Evolutionary conservation across 1,140 invertebrate species (phyloP).

Genomic region (Hycleus phaleratus): DNA sequence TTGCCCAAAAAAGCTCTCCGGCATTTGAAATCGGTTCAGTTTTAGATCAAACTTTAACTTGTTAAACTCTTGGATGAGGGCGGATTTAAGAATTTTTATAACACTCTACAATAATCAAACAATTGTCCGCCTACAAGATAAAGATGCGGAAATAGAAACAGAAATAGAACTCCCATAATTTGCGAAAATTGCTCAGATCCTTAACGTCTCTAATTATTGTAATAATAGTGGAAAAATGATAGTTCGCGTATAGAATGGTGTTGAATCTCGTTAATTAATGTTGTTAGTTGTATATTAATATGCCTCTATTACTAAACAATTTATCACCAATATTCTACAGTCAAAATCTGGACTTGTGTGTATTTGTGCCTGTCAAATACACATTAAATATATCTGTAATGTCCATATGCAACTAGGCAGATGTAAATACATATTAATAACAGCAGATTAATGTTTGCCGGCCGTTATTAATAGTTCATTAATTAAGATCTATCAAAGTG

Average conservation of each 20-base stretch:
- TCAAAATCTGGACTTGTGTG: not conserved
- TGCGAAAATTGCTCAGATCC: too few species aligned
- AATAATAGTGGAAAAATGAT: too few species aligned
- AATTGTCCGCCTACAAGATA: too few species aligned
- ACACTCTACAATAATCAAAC: too few species aligned
- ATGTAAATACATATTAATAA: slow-evolving; percentile 25
- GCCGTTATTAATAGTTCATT: slow-evolving; percentile 16
- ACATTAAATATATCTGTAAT: slow-evolving; percentile 8
- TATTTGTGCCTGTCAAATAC: slow-evolving; percentile 3
- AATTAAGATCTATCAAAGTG: slow-evolving; percentile 19
- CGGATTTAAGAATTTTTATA: too few species aligned
- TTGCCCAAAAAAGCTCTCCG: too few species aligned
- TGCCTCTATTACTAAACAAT: slow-evolving; percentile 6
- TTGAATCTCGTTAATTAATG: slow-evolving; percentile 4
- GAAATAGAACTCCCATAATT: too few species aligned
- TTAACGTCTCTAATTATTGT: too few species aligned
- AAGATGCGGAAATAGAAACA: too few species aligned
- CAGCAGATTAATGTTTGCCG: slow-evolving; percentile 21
- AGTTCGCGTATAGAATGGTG: not conserved
- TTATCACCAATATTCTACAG: slow-evolving; percentile 3
- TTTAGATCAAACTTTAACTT: too few species aligned
- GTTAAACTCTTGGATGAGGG: too few species aligned
- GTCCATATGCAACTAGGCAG: slow-evolving; percentile 17
- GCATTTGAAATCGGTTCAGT: too few species aligned
- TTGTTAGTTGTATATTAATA: not conserved